phyloP scores from a whole-genome alignment of 2,888 invertebrate genomes.

The Cremastinae sp. region DNA sequence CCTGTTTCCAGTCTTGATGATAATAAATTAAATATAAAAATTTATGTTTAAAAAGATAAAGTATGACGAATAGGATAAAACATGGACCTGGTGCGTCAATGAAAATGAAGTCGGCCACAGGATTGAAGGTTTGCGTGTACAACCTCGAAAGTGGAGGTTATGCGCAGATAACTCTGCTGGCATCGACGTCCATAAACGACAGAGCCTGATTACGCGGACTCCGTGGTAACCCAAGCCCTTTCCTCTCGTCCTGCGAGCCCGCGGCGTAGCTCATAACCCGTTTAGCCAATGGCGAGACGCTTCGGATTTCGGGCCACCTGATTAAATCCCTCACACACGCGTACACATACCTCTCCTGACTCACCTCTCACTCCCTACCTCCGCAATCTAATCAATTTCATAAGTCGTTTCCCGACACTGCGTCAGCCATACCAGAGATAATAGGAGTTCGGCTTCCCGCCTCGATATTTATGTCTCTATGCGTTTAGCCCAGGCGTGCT shows the following conservation, averaged over 20 bases:
- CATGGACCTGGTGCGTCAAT: too few species aligned
- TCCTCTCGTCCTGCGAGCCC: too few species aligned
- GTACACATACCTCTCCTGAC: slow-evolving; percentile 27
- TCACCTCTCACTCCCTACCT: background rate
- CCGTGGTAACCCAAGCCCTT: slow-evolving; percentile 51
- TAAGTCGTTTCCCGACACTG: slow-evolving; percentile 53
- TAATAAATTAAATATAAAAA: too few species aligned
- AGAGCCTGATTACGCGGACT: slow-evolving; percentile 59
- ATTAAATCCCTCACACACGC: slow-evolving; percentile 12
- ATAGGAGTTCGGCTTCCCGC: slow-evolving; percentile 48
- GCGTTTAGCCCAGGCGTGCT: background rate
- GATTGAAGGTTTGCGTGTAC: too few species aligned
- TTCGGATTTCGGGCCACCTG: slow-evolving; percentile 1
- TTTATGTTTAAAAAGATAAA: too few species aligned
- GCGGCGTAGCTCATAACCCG: slow-evolving; percentile 17
- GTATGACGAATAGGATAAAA: too few species aligned
- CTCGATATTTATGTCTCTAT: background rate
- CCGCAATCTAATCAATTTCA: slow-evolving; percentile 60
- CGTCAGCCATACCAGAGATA: slow-evolving; percentile 30
- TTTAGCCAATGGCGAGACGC: slow-evolving; percentile 47
- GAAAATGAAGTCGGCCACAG: too few species aligned
- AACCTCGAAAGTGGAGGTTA: slow-evolving; percentile 26
- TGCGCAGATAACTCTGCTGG: slow-evolving; percentile 46
- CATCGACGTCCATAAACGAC: slow-evolving; percentile 58
- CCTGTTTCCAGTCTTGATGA: too few species aligned